phyloP scores from a whole-genome alignment of 23 tunicate genomes.

The Aplidium turbinatum region DNA sequence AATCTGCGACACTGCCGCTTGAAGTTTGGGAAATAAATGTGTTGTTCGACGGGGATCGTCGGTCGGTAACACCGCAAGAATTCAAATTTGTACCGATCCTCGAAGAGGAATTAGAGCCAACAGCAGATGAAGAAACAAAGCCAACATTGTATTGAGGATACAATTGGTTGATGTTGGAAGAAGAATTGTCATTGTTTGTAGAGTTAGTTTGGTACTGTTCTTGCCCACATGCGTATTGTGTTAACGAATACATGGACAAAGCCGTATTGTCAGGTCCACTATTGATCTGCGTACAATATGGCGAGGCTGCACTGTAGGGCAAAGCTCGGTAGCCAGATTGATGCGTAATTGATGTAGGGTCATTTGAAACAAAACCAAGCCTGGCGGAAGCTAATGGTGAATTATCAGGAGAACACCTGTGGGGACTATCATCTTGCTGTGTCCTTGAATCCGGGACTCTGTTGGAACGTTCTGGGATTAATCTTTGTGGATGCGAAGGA shows the following conservation, averaged over 20 bases:
- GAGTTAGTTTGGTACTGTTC: slow-evolving; percentile 44
- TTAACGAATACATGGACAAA: slow-evolving; percentile 33
- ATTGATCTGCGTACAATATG: slow-evolving; percentile 37
- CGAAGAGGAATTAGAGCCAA: neutral
- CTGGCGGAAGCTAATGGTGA: slow-evolving; percentile 32
- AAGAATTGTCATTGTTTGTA: slow-evolving; percentile 46
- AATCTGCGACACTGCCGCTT: neutral
- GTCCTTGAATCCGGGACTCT: no score
- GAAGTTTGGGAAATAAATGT: slow-evolving; percentile 20
- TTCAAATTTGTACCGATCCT: slow-evolving; percentile 35
- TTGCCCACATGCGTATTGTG: slow-evolving; percentile 19
- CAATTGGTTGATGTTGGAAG: slow-evolving; percentile 36
- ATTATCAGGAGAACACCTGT: slow-evolving; percentile 30
- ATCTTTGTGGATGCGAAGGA: no score
- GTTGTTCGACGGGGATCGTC: slow-evolving; percentile 50
- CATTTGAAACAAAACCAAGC: neutral
- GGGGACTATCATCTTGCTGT: slow-evolving; percentile 22
- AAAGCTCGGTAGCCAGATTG: neutral
- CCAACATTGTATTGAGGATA: slow-evolving; percentile 59
- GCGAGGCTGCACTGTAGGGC: slow-evolving; percentile 11
- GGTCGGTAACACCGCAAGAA: slow-evolving; percentile 59
- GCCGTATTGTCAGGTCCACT: slow-evolving; percentile 15
- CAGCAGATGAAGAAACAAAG: slow-evolving; percentile 30
- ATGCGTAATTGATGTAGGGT: no score
- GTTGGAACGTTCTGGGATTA: no score